These are phyloP conservation scores for Hesperia comma DNA, from an alignment of 2,888 invertebrate species.

Conservation along the genomic window DNA sequence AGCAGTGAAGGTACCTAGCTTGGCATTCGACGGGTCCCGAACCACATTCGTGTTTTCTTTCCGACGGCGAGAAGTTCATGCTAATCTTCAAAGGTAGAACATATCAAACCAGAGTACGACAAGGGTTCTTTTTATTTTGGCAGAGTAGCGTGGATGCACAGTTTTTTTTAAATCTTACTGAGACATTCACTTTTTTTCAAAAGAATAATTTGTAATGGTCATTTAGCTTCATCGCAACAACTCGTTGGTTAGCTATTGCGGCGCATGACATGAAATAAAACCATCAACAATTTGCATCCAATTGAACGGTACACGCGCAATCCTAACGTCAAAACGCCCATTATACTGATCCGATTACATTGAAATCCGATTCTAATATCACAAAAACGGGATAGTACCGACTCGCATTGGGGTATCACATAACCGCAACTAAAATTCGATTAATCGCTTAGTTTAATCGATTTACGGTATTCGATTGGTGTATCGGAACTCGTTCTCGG, in stretches of 20 bases:
- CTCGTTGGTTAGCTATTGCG: not conserved
- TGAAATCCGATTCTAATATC: constrained; percentile 34
- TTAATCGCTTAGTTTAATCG: constrained; percentile 44
- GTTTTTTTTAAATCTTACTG: no score
- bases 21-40: no score
- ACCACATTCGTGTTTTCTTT: no score
- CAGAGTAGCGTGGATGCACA: no score
- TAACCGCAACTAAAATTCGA: constrained; percentile 38
- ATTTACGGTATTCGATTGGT: constrained; percentile 31
- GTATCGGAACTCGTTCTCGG: constrained; percentile 37
- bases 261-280: not conserved
- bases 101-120: no score
- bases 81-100: no score
- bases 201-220: no score
- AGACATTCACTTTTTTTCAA: no score
- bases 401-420: constrained; percentile 27
- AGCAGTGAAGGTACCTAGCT: no score
- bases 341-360: constrained; percentile 17
- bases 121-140: no score
- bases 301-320: not conserved
- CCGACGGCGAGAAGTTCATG: no score
- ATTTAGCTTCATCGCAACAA: no score
- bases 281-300: constrained; percentile 6
- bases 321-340: constrained; percentile 9
- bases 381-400: constrained; percentile 25